Conservation (phyloP, 2,113 vertebrate genomes). For the Cranoglanis bouderius region DNA sequence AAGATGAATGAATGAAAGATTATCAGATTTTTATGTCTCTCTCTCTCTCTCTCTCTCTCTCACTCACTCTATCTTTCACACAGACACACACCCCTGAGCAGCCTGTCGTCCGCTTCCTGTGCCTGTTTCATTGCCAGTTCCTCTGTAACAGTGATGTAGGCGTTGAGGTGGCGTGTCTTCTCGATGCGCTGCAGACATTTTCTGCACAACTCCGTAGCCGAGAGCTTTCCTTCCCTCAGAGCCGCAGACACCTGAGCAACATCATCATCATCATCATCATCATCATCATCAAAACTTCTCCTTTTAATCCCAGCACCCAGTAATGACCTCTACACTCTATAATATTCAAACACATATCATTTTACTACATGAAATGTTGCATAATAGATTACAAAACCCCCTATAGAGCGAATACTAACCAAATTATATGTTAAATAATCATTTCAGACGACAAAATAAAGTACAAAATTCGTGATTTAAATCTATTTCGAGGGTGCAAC, state of each 20-base stretch:
- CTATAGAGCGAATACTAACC: background rate
- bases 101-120: conserved; percentile 79
- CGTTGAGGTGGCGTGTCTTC: conserved; percentile 84
- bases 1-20: background rate
- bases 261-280: background rate
- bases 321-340: background rate
- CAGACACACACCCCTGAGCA: conserved; percentile 74
- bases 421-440: background rate
- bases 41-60: background rate
- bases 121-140: conserved; percentile 86
- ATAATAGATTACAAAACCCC: too few species aligned
- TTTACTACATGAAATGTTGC: background rate
- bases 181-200: conserved; percentile 83
- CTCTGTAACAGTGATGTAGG: conserved; percentile 86
- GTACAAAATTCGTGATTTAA: background rate
- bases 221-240: conserved; percentile 79
- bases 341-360: background rate
- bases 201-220: conserved; percentile 86
- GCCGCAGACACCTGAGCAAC: conserved; percentile 80
- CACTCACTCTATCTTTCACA: background rate
- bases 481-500: background rate
- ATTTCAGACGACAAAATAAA: background rate
- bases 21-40: background rate
- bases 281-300: background rate
- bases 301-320: background rate